Conservation (phyloP, 2,888 invertebrate genomes). For the Eilema depressum region DNA sequence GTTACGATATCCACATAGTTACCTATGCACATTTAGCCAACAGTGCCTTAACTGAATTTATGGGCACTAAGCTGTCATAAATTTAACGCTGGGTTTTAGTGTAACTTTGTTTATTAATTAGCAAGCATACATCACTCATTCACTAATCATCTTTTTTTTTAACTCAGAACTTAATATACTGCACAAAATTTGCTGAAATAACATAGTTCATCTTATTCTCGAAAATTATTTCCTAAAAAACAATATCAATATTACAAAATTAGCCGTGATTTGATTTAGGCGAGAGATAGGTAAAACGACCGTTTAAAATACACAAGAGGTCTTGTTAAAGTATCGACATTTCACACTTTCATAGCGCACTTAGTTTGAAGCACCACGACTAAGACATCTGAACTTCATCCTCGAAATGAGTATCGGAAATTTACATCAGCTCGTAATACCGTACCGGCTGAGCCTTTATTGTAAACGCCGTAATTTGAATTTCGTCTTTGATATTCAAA, state of each 20-base stretch:
- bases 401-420: conserved; percentile 86
- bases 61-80: too few species aligned
- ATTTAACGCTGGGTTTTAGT: too few species aligned
- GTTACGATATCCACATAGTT: too few species aligned
- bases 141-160: too few species aligned
- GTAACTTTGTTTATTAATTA: too few species aligned
- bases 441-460: conserved; percentile 84
- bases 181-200: background rate
- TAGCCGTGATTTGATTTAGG: conserved; percentile 42
- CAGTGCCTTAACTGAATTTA: too few species aligned
- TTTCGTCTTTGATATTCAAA: conserved; percentile 87
- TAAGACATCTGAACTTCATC: conserved; percentile 82
- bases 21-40: too few species aligned
- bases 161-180: too few species aligned
- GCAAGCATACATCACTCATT: too few species aligned
- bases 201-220: background rate
- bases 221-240: conserved; percentile 23
- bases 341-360: conserved; percentile 49
- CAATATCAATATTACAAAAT: conserved; percentile 30
- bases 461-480: conserved; percentile 87
- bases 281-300: conserved; percentile 38
- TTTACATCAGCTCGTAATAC: conserved; percentile 86
- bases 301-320: conserved; percentile 47
- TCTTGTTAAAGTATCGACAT: conserved; percentile 48
- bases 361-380: conserved; percentile 69